A percentile compares a stretch with the other conserved stretches of the same genome.
phyloP scores from a whole-genome alignment of 1,140 invertebrate species.

The Pollicipes pollicipes region DNA sequence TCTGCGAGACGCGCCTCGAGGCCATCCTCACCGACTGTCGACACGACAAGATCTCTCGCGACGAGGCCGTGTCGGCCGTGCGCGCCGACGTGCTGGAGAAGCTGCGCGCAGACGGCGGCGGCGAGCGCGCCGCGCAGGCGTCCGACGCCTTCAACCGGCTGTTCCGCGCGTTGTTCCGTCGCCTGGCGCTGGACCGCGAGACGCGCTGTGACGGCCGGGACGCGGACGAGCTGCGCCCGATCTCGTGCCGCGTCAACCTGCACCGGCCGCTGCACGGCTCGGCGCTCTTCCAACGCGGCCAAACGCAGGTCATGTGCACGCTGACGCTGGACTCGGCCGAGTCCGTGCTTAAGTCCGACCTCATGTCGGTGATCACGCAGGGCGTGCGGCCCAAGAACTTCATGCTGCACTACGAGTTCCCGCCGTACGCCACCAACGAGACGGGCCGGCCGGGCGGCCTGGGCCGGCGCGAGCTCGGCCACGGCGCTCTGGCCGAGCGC shows the following conservation, averaged over 20 bases:
- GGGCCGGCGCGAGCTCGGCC: constrained; percentile 64
- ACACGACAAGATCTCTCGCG: constrained; percentile 66
- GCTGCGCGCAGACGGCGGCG: constrained; percentile 35
- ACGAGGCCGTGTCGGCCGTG: constrained; percentile 50
- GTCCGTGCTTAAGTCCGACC: constrained; percentile 73
- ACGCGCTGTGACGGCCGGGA: constrained; percentile 69
- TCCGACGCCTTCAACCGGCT: constrained; percentile 4
- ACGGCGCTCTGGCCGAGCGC: constrained; percentile 89
- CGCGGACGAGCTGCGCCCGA: constrained; percentile 56
- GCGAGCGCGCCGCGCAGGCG: background rate
- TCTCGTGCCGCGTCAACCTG: constrained; percentile 64
- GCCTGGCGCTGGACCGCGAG: constrained; percentile 1
- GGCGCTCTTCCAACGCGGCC: constrained; percentile 87
- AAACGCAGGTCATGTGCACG: constrained; percentile 92
- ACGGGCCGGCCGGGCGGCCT: constrained; percentile 45
- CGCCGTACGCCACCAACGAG: constrained; percentile 91
- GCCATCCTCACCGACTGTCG: constrained; percentile 55
- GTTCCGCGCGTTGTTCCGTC: constrained; percentile 8
- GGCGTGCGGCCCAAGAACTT: constrained; percentile 85
- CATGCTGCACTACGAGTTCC: constrained; percentile 96
- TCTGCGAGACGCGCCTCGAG: constrained; percentile 47
- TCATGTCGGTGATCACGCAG: constrained; percentile 70
- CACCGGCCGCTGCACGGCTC: constrained; percentile 88
- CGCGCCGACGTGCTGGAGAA: constrained; percentile 48
- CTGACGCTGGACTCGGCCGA: constrained; percentile 87